Base-by-base conservation (phyloP, 2,113 vertebrate genomes). In the Tragelaphus scriptus region DNA sequence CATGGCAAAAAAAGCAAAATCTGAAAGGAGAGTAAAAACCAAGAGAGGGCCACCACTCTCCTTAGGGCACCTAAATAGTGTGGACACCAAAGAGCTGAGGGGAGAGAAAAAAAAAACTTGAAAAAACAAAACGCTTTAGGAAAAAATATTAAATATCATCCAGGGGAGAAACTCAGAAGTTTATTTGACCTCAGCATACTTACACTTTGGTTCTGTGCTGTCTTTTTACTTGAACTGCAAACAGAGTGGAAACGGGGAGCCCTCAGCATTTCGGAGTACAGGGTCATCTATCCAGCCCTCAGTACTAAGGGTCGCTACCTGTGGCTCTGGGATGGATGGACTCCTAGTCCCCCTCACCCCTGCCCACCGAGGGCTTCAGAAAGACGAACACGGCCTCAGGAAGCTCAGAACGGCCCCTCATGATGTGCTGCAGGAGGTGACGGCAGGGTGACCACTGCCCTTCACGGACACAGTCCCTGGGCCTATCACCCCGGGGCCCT, bases 131-230 rank as follows among this genome's bases (percentile, higher is more conserved):
- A 80, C 2, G 5, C 51, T 40, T 32, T 36, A 79, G 30, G 28
- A 2, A 9, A 58, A 92, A 51, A 28, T 9, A 59, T 23, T n/a
- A 59, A 81, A 7, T 25, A 47, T 1, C n/a, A n/a, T 7, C 55
- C 32, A 25, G 36, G 4, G 65, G 21, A 21, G 14, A 9, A 23
- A n/a, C 36, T 40, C 84, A 26, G 82, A 68, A 82, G 9, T 44
- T 30, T 77, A 3, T 40, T 44, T 77, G 71, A n/a, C 51, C 56
- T 56, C 23, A 1, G 51, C 56, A 21, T 16, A 11, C 44, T 36
- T 11, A 7, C 0, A 4, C 44, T 25, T 10, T 0, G 3, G 26
- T 19, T 87, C 8, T 7, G 0, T 1, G 2, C 5, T 51, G 10
- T 25, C 25, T 79, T 79, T 81, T 81, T 7, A 19, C 13, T 1